Conservation (phyloP, 2,797 vertebrate genomes). For the Enteromius trimaculatus region DNA sequence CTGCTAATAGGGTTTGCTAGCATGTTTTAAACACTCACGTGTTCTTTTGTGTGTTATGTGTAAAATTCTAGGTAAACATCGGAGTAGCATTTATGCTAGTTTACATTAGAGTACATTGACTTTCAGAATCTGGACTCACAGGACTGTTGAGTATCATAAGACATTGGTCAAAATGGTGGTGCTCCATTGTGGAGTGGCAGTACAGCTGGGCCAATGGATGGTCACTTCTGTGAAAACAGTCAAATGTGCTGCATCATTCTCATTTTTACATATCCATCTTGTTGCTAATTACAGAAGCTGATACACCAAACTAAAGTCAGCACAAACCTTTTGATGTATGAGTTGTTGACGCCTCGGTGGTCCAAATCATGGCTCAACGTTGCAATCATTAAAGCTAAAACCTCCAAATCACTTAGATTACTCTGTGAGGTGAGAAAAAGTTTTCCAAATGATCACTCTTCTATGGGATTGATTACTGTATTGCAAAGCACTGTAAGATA, state of each 20-base stretch:
- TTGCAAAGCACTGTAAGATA: neutral
- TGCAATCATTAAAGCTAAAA: slow-evolving; percentile 92
- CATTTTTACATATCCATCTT: neutral
- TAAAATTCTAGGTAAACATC: neutral
- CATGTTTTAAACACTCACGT: neutral
- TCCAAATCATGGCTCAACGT: slow-evolving; percentile 95
- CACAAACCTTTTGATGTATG: slow-evolving; percentile 91
- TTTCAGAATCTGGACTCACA: slow-evolving; percentile 76
- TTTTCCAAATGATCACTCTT: neutral
- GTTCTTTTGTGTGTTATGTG: neutral
- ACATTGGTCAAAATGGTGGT: slow-evolving; percentile 98
- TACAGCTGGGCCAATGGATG: slow-evolving; percentile 96
- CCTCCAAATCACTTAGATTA: slow-evolving; percentile 87
- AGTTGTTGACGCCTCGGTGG: slow-evolving; percentile 98
- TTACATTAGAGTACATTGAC: neutral
- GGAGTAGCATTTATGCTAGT: neutral
- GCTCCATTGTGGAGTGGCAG: slow-evolving; percentile 98
- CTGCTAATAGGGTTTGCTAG: neutral
- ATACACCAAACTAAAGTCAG: neutral
- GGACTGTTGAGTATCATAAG: slow-evolving; percentile 98
- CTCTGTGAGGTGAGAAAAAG: slow-evolving; percentile 71
- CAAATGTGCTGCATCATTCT: slow-evolving; percentile 1
- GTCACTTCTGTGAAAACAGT: slow-evolving; percentile 82
- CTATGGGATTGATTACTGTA: neutral
- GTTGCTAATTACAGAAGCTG: neutral